A percentile compares a stretch with the other conserved stretches of the same genome.
Conservation (phyloP, 1,140 invertebrate genomes). For the Orius insidiosus region DNA sequence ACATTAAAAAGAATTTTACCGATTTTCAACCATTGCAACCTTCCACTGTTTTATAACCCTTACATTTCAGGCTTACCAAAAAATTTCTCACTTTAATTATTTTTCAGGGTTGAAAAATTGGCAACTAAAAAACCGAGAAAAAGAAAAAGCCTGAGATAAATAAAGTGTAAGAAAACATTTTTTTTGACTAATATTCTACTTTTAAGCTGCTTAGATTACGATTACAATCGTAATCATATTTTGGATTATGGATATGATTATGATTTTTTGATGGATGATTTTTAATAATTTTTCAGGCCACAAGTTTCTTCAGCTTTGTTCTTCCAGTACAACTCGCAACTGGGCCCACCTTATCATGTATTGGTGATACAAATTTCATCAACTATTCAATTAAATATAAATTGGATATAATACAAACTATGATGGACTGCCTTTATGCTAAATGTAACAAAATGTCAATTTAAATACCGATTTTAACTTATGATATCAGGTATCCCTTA, state of each 20-base stretch:
- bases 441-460: conserved; percentile 50
- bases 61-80: neutral
- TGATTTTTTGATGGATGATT: no score
- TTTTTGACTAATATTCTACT: no score
- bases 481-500: conserved; percentile 64
- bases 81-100: no score
- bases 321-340: conserved; percentile 96
- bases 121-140: no score
- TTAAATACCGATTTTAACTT: conserved; percentile 2
- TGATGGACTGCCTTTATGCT: conserved; percentile 98
- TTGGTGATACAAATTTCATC: conserved; percentile 95
- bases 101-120: no score
- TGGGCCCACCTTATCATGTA: conserved; percentile 95
- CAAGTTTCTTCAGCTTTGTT: conserved; percentile 85
- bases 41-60: neutral
- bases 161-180: no score
- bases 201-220: no score
- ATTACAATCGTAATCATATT: no score
- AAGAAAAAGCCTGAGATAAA: no score
- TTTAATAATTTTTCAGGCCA: conserved; percentile 26
- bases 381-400: conserved; percentile 99
- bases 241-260: no score
- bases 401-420: conserved; percentile 87
- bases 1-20: neutral
- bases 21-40: neutral